These are phyloP conservation scores for Holacanthus passer DNA, from an alignment of 2,113 vertebrate genomes.

Conservation along the genomic window DNA sequence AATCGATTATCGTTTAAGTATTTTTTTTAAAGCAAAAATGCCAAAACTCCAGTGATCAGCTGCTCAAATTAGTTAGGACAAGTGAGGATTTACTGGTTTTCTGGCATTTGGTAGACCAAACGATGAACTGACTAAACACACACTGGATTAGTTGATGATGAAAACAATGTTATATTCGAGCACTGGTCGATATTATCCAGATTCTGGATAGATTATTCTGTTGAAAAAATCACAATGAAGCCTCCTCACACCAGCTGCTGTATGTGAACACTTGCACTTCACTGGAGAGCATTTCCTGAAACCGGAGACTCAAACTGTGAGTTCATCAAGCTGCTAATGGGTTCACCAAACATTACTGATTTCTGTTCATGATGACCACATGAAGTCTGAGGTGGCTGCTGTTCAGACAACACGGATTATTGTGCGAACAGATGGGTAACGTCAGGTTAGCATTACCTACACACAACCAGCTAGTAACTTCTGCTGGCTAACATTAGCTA, in stretches of 20 bases:
- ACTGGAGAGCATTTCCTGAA: slow-evolving; percentile 59
- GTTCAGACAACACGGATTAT: neutral
- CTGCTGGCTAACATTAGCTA: slow-evolving; percentile 68
- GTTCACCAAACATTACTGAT: neutral
- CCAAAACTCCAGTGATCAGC: too few relatives aligned
- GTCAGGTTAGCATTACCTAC: slow-evolving; percentile 57
- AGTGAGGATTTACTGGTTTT: too few relatives aligned
- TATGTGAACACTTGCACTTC: slow-evolving; percentile 23
- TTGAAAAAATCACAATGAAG: neutral
- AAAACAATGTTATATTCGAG: too few relatives aligned
- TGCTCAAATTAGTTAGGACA: too few relatives aligned
- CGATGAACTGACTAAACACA: neutral
- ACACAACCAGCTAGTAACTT: slow-evolving; percentile 63
- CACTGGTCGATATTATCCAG: neutral
- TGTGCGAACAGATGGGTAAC: slow-evolving; percentile 17
- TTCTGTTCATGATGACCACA: neutral
- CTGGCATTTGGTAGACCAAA: neutral
- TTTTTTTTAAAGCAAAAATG: too few relatives aligned
- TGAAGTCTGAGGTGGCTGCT: neutral
- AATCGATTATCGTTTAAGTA: neutral
- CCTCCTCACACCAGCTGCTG: slow-evolving; percentile 29
- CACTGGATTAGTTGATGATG: neutral
- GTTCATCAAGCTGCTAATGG: slow-evolving; percentile 15
- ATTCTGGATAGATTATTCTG: too few relatives aligned
- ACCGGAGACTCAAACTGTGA: slow-evolving; percentile 43